Evolutionary conservation across 2,888 invertebrate genomes (phyloP).

Genomic region (Chymomyza caudatula): DNA sequence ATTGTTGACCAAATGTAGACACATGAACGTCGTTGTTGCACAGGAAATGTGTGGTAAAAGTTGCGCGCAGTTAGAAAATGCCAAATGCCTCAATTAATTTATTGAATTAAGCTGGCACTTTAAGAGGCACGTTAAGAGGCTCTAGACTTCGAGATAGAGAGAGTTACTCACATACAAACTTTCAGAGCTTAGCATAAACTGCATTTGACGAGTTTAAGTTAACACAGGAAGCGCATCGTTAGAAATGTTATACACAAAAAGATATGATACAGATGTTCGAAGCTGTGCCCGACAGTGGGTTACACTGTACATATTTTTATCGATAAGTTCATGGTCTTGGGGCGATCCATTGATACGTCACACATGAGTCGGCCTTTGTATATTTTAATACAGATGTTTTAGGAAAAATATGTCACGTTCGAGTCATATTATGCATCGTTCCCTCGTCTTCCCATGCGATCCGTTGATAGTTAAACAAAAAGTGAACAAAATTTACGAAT

Average conservation of each 20-base stretch:
- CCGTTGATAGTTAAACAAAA: too few relatives aligned
- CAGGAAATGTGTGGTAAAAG: conserved; percentile 58
- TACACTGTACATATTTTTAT: too few relatives aligned
- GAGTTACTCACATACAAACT: background rate
- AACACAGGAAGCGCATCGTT: background rate
- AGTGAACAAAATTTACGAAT: background rate
- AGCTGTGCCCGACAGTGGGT: too few relatives aligned
- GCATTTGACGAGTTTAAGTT: conserved; percentile 38
- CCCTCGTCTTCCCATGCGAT: too few relatives aligned
- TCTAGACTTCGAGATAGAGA: background rate
- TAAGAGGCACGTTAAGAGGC: background rate
- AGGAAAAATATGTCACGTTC: too few relatives aligned
- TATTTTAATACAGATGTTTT: too few relatives aligned
- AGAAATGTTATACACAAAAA: too few relatives aligned
- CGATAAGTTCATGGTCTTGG: too few relatives aligned
- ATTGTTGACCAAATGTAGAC: background rate
- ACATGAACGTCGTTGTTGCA: conserved; percentile 6
- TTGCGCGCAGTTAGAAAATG: conserved; percentile 15
- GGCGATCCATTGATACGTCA: too few relatives aligned
- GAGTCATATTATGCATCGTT: too few relatives aligned
- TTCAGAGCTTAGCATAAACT: conserved; percentile 32
- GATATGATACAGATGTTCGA: too few relatives aligned
- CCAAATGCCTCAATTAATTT: conserved; percentile 59
- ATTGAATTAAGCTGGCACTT: conserved; percentile 44
- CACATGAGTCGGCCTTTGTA: too few relatives aligned